These are phyloP conservation scores for Malacoctenus gilli DNA, from an alignment of 2,797 vertebrate genomes.

Conservation along the genomic window DNA sequence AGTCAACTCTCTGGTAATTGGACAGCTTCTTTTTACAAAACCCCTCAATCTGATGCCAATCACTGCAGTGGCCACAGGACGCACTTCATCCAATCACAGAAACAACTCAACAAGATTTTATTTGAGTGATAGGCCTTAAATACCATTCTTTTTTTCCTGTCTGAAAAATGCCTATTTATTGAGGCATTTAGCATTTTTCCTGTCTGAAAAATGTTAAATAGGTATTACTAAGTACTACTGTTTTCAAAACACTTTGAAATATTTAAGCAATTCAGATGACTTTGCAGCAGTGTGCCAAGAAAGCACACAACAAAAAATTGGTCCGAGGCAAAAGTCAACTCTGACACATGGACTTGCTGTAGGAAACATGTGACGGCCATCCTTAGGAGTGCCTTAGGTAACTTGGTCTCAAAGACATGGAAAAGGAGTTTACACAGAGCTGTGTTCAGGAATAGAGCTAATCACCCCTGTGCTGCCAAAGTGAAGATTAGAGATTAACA, in stretches of 20 bases:
- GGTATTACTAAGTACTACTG: too few species aligned
- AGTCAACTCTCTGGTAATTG: constrained; percentile 91
- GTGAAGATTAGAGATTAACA: constrained; percentile 34
- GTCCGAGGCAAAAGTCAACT: too few species aligned
- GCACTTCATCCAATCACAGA: background rate
- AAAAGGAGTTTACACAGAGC: constrained; percentile 27
- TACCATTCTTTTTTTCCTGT: too few species aligned
- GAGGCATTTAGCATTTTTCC: too few species aligned
- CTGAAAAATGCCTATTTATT: too few species aligned
- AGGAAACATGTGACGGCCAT: constrained; percentile 6
- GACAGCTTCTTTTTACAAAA: background rate
- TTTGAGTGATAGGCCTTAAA: too few species aligned
- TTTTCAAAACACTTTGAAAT: too few species aligned
- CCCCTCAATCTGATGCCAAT: too few species aligned
- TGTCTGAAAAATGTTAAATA: too few species aligned
- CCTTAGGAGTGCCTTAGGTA: constrained; percentile 20
- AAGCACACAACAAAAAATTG: too few species aligned
- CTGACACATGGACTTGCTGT: background rate
- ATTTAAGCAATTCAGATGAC: too few species aligned
- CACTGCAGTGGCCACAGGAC: background rate
- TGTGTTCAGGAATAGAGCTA: constrained; percentile 49
- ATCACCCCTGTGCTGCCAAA: constrained; percentile 46
- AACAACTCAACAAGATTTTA: too few species aligned
- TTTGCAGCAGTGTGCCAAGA: background rate
- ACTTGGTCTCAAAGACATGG: constrained; percentile 10